Evolutionary conservation across 2,888 invertebrate species (phyloP).

Genomic region (Erpobdella octoculata): DNA sequence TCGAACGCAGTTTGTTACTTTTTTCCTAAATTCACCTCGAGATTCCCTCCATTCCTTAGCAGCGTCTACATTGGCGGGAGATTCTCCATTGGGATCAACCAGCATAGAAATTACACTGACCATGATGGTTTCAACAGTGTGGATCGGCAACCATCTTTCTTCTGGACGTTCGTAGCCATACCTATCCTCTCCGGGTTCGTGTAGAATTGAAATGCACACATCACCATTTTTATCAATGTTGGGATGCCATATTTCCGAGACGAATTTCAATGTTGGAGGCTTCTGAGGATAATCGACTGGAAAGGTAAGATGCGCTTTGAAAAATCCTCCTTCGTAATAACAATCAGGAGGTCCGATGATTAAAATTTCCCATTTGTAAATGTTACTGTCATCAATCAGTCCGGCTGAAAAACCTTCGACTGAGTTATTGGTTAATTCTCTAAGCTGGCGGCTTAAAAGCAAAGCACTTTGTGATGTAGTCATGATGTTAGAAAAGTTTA

Average conservation of each 20-base stretch:
- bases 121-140: constrained; percentile 95
- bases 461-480: constrained; percentile 42
- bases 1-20: too few relatives aligned
- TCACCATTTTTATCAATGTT: constrained; percentile 93
- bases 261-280: constrained; percentile 97
- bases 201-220: constrained; percentile 97
- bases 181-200: constrained; percentile 97
- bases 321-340: constrained; percentile 96
- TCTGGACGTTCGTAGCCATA: constrained; percentile 96
- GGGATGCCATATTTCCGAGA: constrained; percentile 98
- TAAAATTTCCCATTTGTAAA: constrained; percentile 98
- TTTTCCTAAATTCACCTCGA: too few relatives aligned
- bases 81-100: constrained; percentile 97
- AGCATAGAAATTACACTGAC: constrained; percentile 99
- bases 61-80: constrained; percentile 97
- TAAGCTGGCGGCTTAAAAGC: constrained; percentile 43
- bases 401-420: constrained; percentile 99
- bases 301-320: constrained; percentile 95
- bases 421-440: constrained; percentile 97
- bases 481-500: too few relatives aligned
- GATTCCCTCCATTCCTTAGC: too few relatives aligned
- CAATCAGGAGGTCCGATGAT: constrained; percentile 99
- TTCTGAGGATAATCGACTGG: constrained; percentile 97
- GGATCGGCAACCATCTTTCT: constrained; percentile 95
- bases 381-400: constrained; percentile 97